phyloP scores from a whole-genome alignment of 1,140 invertebrate species.

The Pseudomyrmex concolor region DNA sequence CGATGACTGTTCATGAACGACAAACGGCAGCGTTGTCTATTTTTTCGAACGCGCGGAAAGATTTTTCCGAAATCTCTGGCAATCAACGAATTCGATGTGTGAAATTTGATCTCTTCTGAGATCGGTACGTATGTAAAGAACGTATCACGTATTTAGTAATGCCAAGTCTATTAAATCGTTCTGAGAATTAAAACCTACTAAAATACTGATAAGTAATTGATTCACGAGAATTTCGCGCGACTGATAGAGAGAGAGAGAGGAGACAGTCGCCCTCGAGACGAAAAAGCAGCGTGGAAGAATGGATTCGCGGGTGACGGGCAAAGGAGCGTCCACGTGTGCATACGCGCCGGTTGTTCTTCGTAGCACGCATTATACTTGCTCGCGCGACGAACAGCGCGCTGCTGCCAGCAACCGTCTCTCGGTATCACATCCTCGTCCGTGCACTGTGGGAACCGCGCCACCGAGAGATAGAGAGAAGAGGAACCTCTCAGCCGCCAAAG shows the following conservation, averaged over 20 bases:
- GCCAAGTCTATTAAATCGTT: too few species aligned
- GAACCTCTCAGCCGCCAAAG: conserved; percentile 6
- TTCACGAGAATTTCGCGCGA: conserved; percentile 22
- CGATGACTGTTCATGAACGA: conserved; percentile 66
- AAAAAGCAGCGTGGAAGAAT: conserved; percentile 24
- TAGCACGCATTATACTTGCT: conserved; percentile 55
- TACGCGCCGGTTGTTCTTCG: conserved; percentile 16
- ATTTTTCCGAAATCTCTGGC: too few species aligned
- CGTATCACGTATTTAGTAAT: too few species aligned
- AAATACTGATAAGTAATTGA: neutral
- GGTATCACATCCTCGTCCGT: conserved; percentile 50
- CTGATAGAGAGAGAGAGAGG: neutral
- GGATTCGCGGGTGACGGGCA: conserved; percentile 44
- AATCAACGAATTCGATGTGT: too few species aligned
- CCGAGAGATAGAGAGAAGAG: conserved; percentile 43
- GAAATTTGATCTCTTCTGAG: too few species aligned
- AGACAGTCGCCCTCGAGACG: conserved; percentile 31
- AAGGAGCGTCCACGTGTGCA: conserved; percentile 46
- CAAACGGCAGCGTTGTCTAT: conserved; percentile 18
- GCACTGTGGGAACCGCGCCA: conserved; percentile 72
- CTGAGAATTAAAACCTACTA: too few species aligned
- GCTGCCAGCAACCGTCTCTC: conserved; percentile 31
- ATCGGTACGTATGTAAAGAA: too few species aligned
- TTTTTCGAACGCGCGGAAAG: neutral
- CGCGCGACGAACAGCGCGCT: conserved; percentile 44